A percentile compares a stretch with the other conserved stretches of the same genome.
Conservation (phyloP, 2,888 invertebrate genomes). For the Philereme transversata region DNA sequence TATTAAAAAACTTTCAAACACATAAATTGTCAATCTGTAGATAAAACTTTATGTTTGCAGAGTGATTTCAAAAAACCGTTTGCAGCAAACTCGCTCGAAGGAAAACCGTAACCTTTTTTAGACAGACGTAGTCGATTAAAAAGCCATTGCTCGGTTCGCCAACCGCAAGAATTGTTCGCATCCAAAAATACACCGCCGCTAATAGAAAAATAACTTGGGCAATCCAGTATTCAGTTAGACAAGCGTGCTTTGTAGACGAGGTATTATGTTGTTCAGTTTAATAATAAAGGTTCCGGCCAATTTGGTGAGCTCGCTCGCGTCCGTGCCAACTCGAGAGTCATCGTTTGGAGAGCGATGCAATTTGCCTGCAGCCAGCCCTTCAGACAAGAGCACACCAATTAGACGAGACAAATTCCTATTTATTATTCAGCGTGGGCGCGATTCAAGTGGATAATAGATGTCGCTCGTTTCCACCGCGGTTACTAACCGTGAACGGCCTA, state of each 20-base stretch:
- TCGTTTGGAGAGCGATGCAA: constrained; percentile 65
- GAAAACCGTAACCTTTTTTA: constrained; percentile 33
- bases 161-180: constrained; percentile 41
- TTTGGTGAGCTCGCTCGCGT: constrained; percentile 56
- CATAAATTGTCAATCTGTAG: not conserved
- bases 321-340: constrained; percentile 53
- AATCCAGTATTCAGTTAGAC: constrained; percentile 44
- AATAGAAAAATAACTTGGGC: constrained; percentile 41
- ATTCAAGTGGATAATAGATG: constrained; percentile 63
- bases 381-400: constrained; percentile 70
- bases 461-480: constrained; percentile 48
- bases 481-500: constrained; percentile 45
- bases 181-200: constrained; percentile 39
- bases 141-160: constrained; percentile 42
- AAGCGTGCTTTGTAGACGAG: constrained; percentile 46
- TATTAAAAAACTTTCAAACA: not conserved
- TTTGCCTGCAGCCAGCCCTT: constrained; percentile 66
- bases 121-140: constrained; percentile 41
- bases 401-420: constrained; percentile 71
- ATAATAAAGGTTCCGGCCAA: constrained; percentile 67
- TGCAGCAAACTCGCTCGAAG: constrained; percentile 27
- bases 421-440: constrained; percentile 64
- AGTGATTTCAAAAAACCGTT: constrained; percentile 29
- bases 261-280: constrained; percentile 63
- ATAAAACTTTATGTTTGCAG: constrained; percentile 22